Base-by-base conservation (phyloP, 92 coral and sea anemone species). In the Phymanthus crucifer region DNA sequence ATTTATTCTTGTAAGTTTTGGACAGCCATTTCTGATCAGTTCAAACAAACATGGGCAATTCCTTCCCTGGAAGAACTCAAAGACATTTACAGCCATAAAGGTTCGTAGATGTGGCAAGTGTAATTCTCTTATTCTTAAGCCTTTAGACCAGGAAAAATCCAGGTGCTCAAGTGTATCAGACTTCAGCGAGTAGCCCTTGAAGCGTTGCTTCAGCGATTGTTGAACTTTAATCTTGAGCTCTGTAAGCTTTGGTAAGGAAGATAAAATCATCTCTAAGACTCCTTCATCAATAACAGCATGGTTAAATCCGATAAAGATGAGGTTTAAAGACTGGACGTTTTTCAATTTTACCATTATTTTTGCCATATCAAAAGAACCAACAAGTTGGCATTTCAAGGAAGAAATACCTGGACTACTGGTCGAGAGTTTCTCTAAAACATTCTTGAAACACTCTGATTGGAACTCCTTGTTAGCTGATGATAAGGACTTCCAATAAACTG, bases 31-130 rank as follows among this genome's bases (percentile, higher is more conserved):
- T 23, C 72, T 71, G 31, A 88, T 78, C 46, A 88, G 33, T 6
- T 78, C 81, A 70, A 84, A 91, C 57, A 91, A 73, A 64, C 94
- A 91, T 18, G 82, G 79, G 65, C 73, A 34, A 46, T 18, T 61
- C 43, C 57, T 81, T 29, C 80, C 74, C 45, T 81, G 84, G 7
- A 65, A 50, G 19, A 47, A 71, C 65, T 32, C 56, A 54, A 33
- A 57, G 34, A 73, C 76, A 46, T 36, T 78, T 27, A 77, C 43
- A 29, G 84, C 94, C 57, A 78, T 46, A 68, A 84, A 78, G 21
- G 88, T 91, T 35, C 88, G 88, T 19, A 88, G 84, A 24, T 71
- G 81, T 27, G 94, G 94, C 27, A 91, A 84, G 32, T 71, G 46
- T 18, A 91, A 36, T 21, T 71, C 70, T 19, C 70, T 64, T 56